These are phyloP conservation scores for Colinus virginianus DNA, from an alignment of 2,113 vertebrate species.

Conservation along the genomic window DNA sequence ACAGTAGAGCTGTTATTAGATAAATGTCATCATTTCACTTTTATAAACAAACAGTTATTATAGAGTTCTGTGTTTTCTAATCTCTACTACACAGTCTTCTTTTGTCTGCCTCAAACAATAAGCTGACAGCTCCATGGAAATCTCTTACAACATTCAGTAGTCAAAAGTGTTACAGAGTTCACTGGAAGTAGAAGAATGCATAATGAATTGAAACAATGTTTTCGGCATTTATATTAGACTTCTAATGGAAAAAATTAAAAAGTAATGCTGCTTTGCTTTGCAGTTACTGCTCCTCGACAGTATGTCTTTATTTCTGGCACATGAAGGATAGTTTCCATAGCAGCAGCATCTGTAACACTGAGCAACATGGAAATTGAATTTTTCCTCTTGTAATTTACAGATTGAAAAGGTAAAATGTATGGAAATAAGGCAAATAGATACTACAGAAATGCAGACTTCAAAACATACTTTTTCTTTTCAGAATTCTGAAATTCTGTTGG, in stretches of 20 bases:
- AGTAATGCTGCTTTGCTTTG: constrained; percentile 72
- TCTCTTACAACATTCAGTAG: constrained; percentile 6
- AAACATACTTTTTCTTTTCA: neutral
- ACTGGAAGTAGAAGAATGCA: constrained; percentile 49
- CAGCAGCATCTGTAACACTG: constrained; percentile 62
- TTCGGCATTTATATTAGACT: constrained; percentile 68
- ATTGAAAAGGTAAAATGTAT: constrained; percentile 38
- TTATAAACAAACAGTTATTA: constrained; percentile 56
- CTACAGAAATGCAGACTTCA: neutral
- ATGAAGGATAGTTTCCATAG: constrained; percentile 74
- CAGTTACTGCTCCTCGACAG: constrained; percentile 57
- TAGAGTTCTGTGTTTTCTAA: neutral
- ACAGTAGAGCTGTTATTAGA: constrained; percentile 18
- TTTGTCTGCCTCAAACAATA: constrained; percentile 59
- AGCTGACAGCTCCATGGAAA: constrained; percentile 54
- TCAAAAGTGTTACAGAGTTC: constrained; percentile 39
- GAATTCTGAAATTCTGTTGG: neutral
- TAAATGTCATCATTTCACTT: constrained; percentile 50
- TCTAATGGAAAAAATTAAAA: constrained; percentile 72
- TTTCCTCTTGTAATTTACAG: constrained; percentile 21
- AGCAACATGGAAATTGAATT: constrained; percentile 50
- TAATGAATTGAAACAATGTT: constrained; percentile 62
- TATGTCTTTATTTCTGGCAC: constrained; percentile 72
- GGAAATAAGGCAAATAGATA: neutral
- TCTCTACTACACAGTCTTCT: constrained; percentile 44